Conservation (phyloP, 2,888 invertebrate species). For the Sisyra nigra region DNA sequence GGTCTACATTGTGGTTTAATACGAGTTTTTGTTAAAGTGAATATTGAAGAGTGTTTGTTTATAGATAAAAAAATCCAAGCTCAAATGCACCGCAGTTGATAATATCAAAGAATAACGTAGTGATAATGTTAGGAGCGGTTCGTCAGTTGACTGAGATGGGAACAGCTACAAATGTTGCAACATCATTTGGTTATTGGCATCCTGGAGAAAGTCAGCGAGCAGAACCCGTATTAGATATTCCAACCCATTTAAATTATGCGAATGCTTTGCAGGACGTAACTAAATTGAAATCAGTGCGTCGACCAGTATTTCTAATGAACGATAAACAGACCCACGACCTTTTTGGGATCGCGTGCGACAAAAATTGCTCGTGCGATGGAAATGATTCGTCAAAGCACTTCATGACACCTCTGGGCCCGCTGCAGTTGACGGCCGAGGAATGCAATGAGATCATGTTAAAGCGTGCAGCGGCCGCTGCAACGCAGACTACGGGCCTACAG, state of each 20-base stretch:
- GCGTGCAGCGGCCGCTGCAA: constrained; percentile 42
- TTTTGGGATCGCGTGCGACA: constrained; percentile 14
- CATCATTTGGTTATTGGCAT: constrained; percentile 15
- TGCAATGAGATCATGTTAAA: constrained; percentile 66
- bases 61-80: no score
- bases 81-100: no score
- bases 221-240: constrained; percentile 7
- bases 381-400: constrained; percentile 35
- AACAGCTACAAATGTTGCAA: constrained; percentile 14
- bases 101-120: background rate
- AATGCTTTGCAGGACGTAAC: constrained; percentile 14
- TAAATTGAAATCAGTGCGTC: constrained; percentile 13
- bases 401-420: constrained; percentile 53
- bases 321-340: constrained; percentile 16
- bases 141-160: constrained; percentile 12
- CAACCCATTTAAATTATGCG: constrained; percentile 13
- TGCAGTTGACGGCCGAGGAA: constrained; percentile 59
- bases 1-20: no score
- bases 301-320: constrained; percentile 15
- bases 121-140: constrained; percentile 8
- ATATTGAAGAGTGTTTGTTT: no score
- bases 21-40: no score
- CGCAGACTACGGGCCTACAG: constrained; percentile 30
- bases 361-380: constrained; percentile 8
- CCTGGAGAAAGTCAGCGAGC: constrained; percentile 11